Evolutionary conservation across 2,888 invertebrate species (phyloP).

Genomic region (Digitonthophagus gazella): DNA sequence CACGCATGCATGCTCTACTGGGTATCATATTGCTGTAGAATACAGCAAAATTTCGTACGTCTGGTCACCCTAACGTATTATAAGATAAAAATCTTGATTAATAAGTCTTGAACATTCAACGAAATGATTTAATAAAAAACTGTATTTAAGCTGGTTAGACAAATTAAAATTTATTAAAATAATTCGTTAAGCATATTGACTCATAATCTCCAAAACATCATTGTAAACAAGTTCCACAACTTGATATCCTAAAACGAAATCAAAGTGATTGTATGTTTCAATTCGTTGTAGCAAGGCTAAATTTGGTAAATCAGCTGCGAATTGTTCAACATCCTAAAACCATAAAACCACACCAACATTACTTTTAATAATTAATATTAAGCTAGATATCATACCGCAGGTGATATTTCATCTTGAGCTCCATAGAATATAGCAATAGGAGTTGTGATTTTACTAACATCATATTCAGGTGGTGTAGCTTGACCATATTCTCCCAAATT

Average conservation of each 20-base stretch:
- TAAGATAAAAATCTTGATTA: too few relatives aligned
- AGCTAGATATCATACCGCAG: constrained; percentile 18
- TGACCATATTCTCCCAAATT: constrained; percentile 42
- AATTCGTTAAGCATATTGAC: constrained; percentile 4
- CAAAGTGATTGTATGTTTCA: constrained; percentile 26
- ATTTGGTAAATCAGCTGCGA: constrained; percentile 25
- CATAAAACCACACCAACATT: constrained; percentile 9
- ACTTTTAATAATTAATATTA: neutral
- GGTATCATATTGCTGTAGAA: too few relatives aligned
- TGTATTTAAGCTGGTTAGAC: too few relatives aligned
- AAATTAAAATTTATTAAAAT: neutral
- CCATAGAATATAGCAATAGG: constrained; percentile 53
- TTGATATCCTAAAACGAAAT: constrained; percentile 23
- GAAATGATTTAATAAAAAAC: too few relatives aligned
- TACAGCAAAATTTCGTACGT: too few relatives aligned
- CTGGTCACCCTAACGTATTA: too few relatives aligned
- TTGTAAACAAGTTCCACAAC: constrained; percentile 20
- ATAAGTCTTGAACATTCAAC: too few relatives aligned
- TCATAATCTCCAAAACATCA: constrained; percentile 14
- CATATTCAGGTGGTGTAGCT: constrained; percentile 50
- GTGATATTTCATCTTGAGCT: constrained; percentile 47
- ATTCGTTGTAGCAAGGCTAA: constrained; percentile 21
- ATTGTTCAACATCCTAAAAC: constrained; percentile 26
- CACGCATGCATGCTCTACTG: too few relatives aligned
- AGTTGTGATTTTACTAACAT: constrained; percentile 47